Evolutionary conservation across 1,140 invertebrate genomes (phyloP).

Genomic region (Stegodyphus mimosarum): DNA sequence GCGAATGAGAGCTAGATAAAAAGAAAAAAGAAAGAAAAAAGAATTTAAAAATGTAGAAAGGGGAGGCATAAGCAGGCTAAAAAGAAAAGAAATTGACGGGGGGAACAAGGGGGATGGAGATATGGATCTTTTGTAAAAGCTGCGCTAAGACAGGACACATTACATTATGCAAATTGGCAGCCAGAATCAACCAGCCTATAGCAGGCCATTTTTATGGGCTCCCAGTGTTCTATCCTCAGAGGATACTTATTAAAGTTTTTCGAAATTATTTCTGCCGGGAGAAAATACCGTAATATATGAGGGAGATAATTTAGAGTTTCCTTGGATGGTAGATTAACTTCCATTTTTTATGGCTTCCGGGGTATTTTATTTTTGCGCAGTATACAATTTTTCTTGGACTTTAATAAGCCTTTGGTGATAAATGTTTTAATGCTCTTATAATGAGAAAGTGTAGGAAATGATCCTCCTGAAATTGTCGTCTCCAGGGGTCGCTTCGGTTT

Average conservation of each 20-base stretch:
- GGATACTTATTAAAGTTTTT: slow-evolving; percentile 51
- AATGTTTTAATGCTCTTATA: too few relatives aligned
- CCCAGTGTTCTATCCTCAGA: slow-evolving; percentile 25
- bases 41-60: background rate
- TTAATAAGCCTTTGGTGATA: too few relatives aligned
- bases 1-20: slow-evolving; percentile 42
- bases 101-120: background rate
- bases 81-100: slow-evolving; percentile 18
- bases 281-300: slow-evolving; percentile 37
- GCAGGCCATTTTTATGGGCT: slow-evolving; percentile 26
- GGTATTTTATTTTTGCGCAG: background rate
- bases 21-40: background rate
- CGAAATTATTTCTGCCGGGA: slow-evolving; percentile 31
- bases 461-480: too few relatives aligned
- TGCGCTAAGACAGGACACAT: slow-evolving; percentile 53
- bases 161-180: slow-evolving; percentile 58
- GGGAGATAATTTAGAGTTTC: slow-evolving; percentile 40
- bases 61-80: slow-evolving; percentile 14
- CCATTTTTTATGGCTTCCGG: slow-evolving; percentile 15
- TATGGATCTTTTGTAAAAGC: slow-evolving; percentile 50
- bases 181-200: background rate
- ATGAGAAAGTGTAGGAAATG: too few relatives aligned
- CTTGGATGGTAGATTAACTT: slow-evolving; percentile 38
- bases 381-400: too few relatives aligned
- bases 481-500: too few relatives aligned